Evolutionary conservation across 2,888 invertebrate species (phyloP).

Genomic region (Hypomecis atomaria): DNA sequence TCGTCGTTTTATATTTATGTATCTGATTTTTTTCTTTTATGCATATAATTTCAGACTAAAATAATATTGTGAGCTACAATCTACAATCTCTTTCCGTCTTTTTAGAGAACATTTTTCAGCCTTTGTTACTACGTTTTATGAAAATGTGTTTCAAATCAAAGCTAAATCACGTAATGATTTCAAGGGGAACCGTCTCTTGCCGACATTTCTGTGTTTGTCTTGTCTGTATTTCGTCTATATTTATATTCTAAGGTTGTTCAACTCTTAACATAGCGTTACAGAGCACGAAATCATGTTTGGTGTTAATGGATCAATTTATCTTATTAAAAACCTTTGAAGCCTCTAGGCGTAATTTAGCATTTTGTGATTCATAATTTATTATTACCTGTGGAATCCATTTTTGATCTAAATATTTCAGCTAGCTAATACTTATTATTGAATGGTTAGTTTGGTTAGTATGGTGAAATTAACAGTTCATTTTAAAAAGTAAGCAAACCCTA

Average conservation of each 20-base stretch:
- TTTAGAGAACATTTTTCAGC: not conserved
- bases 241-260: constrained; percentile 78
- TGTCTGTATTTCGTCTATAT: constrained; percentile 72
- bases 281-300: constrained; percentile 28
- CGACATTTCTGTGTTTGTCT: constrained; percentile 58
- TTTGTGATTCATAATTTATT: constrained; percentile 3
- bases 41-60: too few relatives aligned
- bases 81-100: too few relatives aligned
- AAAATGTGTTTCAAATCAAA: constrained; percentile 34
- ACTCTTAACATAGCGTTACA: constrained; percentile 51
- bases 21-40: too few relatives aligned
- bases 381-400: not conserved
- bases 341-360: constrained; percentile 4
- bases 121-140: constrained; percentile 1
- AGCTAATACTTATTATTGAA: too few relatives aligned
- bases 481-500: too few relatives aligned
- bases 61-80: too few relatives aligned
- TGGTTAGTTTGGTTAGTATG: too few relatives aligned
- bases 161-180: constrained; percentile 36
- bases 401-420: not conserved
- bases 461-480: too few relatives aligned
- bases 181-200: constrained; percentile 55
- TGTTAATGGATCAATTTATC: constrained; percentile 32
- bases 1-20: too few relatives aligned
- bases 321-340: constrained; percentile 15